Base-by-base conservation (phyloP, 1,140 invertebrate genomes). In the Tribolium castaneum region DNA sequence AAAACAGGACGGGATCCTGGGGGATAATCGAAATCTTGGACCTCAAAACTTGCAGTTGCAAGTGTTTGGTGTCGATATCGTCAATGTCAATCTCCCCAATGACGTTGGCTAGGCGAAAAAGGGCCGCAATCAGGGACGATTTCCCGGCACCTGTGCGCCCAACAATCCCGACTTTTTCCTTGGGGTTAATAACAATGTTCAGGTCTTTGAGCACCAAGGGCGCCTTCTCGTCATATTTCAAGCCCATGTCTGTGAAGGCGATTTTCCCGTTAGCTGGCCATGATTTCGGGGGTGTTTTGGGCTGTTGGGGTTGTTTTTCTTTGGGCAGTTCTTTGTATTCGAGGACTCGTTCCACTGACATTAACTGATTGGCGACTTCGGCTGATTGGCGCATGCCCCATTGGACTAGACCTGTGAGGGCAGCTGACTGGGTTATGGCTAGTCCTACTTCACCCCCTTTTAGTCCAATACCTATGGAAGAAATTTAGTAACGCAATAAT, bases 81-180 rank as follows among this genome's bases (percentile, higher is more conserved):
- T 97, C 96, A 59, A 97, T 94, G 70, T 88, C 87, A 14, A 97
- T 93, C 12, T 90, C 85, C 0, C 94, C 94, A 45, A 92, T 90
- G 5, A 94, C 89, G 13, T 54, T 78, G 2, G 90, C 88, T 25
- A 96, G 80, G 1, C 94, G 90, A 81, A 96, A 96, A 0, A 96
- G 84, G 0, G 92, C 92, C 2, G 91, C 87, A 51, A 95, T 93
- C 1, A 97, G 83, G 0, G 95, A 96, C 0, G 94, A 94, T 87
- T 97, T 97, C 1, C 96, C 96, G 34, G 95, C 95, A 0, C 96
- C 96, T 1, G 94, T 95, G 70, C 93, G 85, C 5, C 93, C 93
- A 71, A 93, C 91, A 30, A 94, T 89, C 14, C 92, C 93, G 81
- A 92, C 90, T 89, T 94, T 97, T 86, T 97, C 95, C 39, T 87